Evolutionary conservation across 2,113 vertebrate species (phyloP).

Genomic region (Cephalopholis sonnerati): DNA sequence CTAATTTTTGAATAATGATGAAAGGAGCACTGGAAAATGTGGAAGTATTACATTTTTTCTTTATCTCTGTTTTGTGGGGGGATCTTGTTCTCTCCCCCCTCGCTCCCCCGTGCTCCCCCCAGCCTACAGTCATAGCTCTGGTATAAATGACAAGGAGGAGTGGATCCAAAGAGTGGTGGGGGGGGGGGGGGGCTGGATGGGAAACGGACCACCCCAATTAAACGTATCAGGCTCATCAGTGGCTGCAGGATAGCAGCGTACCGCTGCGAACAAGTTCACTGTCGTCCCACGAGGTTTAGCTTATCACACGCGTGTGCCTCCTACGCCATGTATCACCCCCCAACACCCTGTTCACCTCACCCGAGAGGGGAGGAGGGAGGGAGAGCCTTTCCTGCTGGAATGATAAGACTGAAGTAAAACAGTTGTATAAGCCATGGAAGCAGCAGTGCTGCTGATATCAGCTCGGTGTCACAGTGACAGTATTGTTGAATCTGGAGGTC

Average conservation of each 20-base stretch:
- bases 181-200: conserved; percentile 34
- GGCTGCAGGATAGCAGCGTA: conserved; percentile 69
- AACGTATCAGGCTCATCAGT: conserved; percentile 79
- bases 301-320: conserved; percentile 68
- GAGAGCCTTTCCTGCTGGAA: conserved; percentile 6
- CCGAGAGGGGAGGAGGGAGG: conserved; percentile 25
- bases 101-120: not conserved
- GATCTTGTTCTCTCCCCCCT: conserved; percentile 62
- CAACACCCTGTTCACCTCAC: conserved; percentile 40
- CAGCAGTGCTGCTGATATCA: not conserved
- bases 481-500: not conserved
- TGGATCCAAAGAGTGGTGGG: conserved; percentile 58
- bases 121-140: conserved; percentile 75
- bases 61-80: conserved; percentile 84
- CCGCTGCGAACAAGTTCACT: conserved; percentile 67
- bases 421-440: conserved; percentile 29
- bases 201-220: conserved; percentile 83
- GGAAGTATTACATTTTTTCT: conserved; percentile 97
- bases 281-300: conserved; percentile 71
- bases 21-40: conserved; percentile 99
- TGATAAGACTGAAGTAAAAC: conserved; percentile 65
- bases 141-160: conserved; percentile 72
- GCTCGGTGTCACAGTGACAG: conserved; percentile 1
- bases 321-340: conserved; percentile 45
- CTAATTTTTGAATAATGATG: conserved; percentile 99